These are phyloP conservation scores for Pogonomyrmex californicus DNA, from an alignment of 1,140 invertebrate species.

Conservation along the genomic window DNA sequence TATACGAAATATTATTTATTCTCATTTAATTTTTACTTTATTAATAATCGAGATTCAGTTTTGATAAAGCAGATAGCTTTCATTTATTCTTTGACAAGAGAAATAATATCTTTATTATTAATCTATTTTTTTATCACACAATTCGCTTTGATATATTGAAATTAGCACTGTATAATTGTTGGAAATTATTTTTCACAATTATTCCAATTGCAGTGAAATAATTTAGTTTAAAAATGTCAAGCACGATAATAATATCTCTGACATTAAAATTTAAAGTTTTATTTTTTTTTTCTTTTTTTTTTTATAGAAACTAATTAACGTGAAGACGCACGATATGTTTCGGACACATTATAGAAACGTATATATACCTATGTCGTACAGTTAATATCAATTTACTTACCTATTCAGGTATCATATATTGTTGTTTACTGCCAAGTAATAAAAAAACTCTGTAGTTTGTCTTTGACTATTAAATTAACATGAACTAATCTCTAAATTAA, in stretches of 20 bases:
- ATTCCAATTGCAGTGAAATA: background rate
- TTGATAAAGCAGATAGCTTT: background rate
- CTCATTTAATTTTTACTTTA: background rate
- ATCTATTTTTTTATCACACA: background rate
- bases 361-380: background rate
- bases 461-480: background rate
- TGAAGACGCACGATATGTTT: background rate
- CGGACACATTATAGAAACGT: background rate
- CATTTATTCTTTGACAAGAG: background rate
- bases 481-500: background rate
- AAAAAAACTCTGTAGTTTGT: background rate
- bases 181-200: constrained; percentile 15
- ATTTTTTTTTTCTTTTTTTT: background rate
- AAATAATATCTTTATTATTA: background rate
- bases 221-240: constrained; percentile 64
- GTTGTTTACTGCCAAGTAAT: background rate
- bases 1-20: background rate
- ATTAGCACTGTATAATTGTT: background rate
- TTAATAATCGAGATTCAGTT: constrained; percentile 6
- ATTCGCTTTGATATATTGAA: background rate
- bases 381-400: constrained; percentile 48
- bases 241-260: constrained; percentile 69
- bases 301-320: background rate
- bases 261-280: constrained; percentile 36
- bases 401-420: constrained; percentile 5